These are phyloP conservation scores for Myrmecobius fasciatus DNA, from an alignment of 2,113 vertebrate species.

Conservation along the genomic window DNA sequence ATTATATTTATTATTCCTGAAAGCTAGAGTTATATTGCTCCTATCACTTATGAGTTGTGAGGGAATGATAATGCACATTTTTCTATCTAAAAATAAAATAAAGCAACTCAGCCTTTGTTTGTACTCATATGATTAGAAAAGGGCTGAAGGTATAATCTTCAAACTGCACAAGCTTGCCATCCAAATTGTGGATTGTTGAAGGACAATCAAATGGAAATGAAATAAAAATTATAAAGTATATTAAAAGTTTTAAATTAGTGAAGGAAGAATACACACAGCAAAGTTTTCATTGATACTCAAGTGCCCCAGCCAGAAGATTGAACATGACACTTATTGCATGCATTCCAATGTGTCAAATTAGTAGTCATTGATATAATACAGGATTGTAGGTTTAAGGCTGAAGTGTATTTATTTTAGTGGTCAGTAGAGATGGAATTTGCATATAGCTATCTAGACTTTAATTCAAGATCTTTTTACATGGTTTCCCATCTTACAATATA, in stretches of 20 bases:
- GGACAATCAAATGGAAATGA: constrained; percentile 29
- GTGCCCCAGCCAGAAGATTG: neutral
- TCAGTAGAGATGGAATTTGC: neutral
- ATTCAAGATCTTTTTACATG: neutral
- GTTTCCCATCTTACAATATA: neutral
- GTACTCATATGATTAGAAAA: constrained; percentile 50
- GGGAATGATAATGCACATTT: neutral
- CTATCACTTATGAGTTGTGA: constrained; percentile 2
- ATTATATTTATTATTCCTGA: constrained; percentile 30
- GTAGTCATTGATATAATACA: neutral
- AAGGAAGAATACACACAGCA: neutral
- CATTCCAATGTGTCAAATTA: neutral
- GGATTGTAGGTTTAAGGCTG: neutral
- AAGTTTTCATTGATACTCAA: neutral
- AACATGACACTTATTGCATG: neutral
- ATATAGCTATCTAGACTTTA: neutral
- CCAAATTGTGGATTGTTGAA: constrained; percentile 50
- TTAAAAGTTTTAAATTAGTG: constrained; percentile 23
- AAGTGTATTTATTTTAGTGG: neutral
- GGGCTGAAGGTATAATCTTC: constrained; percentile 38
- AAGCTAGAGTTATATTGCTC: constrained; percentile 1
- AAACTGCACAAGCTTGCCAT: neutral
- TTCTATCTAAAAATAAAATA: constrained; percentile 52
- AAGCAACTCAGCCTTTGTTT: constrained; percentile 33
- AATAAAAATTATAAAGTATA: constrained; percentile 31